Evolutionary conservation across 2,888 invertebrate species (phyloP).

Genomic region (Serrognathus titanus): DNA sequence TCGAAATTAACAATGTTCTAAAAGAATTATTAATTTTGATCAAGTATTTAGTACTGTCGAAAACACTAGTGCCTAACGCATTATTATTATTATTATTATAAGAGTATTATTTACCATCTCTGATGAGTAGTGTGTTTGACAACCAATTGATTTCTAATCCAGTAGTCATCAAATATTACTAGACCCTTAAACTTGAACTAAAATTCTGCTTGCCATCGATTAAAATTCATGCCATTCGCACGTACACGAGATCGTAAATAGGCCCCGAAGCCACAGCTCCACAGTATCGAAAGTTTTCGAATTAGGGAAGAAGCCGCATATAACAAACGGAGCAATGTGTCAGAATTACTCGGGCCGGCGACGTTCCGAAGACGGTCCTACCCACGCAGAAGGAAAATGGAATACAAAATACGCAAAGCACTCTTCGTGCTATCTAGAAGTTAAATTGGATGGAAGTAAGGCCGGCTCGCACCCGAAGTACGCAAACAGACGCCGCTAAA

Average conservation of each 20-base stretch:
- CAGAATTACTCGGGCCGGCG: background rate
- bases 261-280: background rate
- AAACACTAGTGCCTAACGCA: too few species aligned
- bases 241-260: background rate
- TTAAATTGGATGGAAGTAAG: constrained; percentile 4
- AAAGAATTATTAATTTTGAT: too few species aligned
- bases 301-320: background rate
- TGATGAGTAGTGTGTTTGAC: too few species aligned
- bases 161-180: too few species aligned
- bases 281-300: background rate
- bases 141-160: too few species aligned
- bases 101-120: too few species aligned
- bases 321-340: background rate
- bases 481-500: constrained; percentile 23
- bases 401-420: constrained; percentile 1
- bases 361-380: background rate
- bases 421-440: background rate
- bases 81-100: too few species aligned
- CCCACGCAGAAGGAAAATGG: background rate
- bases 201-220: background rate
- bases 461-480: too few species aligned
- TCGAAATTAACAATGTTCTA: too few species aligned
- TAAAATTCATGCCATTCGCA: background rate
- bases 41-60: too few species aligned
- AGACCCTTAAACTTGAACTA: too few species aligned